Percentiles rank a stretch among this genome's conserved stretches.
Evolutionary conservation across 2,888 invertebrate species (phyloP).

Genomic region (Dioctria rufipes): DNA sequence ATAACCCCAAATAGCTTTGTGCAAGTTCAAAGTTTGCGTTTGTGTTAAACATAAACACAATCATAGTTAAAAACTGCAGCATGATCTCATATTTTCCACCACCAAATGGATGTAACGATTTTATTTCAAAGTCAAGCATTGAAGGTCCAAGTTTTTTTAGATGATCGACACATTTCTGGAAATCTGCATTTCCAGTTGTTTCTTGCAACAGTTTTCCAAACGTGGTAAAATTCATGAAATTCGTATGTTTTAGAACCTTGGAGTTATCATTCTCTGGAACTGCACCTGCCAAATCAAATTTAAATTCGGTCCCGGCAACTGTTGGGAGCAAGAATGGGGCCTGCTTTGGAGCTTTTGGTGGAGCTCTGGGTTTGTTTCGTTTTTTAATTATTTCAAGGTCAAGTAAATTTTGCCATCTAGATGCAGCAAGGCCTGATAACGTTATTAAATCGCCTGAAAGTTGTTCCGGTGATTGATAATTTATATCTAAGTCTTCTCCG

Average conservation of each 20-base stretch:
- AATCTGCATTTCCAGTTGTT: conserved; percentile 71
- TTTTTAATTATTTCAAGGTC: conserved; percentile 89
- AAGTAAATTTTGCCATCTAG: conserved; percentile 93
- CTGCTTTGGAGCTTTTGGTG: conserved; percentile 85
- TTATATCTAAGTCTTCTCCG: conserved; percentile 68
- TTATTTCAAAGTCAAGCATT: conserved; percentile 89
- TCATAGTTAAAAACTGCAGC: conserved; percentile 83
- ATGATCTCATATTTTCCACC: conserved; percentile 82
- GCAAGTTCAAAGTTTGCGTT: conserved; percentile 91
- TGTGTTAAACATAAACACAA: conserved; percentile 80
- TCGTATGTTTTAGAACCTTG: conserved; percentile 75
- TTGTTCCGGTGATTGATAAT: conserved; percentile 69
- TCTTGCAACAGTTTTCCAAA: conserved; percentile 79
- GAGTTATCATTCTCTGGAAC: conserved; percentile 68
- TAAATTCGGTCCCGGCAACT: conserved; percentile 84
- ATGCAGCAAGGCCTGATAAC: conserved; percentile 86
- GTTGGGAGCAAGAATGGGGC: conserved; percentile 98
- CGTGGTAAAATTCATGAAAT: conserved; percentile 77
- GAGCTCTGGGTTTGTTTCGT: conserved; percentile 90
- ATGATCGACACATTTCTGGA: conserved; percentile 74
- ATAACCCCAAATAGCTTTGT: conserved; percentile 90
- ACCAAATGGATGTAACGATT: conserved; percentile 81
- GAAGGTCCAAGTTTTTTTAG: conserved; percentile 80
- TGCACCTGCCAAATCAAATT: conserved; percentile 80
- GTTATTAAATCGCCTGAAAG: conserved; percentile 81